Percentiles rank a stretch among this genome's conserved stretches.
Evolutionary conservation across 2,113 vertebrate genomes (phyloP).

Genomic region (Anguilla rostrata): DNA sequence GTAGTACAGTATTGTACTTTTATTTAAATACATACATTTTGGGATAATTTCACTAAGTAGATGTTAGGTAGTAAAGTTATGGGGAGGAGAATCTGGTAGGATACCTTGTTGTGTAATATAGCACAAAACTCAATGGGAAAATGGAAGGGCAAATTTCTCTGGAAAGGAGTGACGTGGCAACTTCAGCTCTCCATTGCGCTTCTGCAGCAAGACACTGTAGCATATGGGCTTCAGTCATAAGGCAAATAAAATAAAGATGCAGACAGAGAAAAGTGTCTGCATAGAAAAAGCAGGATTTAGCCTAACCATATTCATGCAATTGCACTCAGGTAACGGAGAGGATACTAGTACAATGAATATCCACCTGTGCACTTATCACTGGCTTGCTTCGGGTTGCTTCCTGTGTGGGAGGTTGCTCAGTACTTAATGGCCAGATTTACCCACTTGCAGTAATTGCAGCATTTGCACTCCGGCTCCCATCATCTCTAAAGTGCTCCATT

Average conservation of each 20-base stretch:
- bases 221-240: not conserved
- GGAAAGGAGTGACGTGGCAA: too few species aligned
- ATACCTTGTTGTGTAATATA: too few species aligned
- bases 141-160: too few species aligned
- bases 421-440: slow-evolving; percentile 69
- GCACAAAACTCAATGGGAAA: too few species aligned
- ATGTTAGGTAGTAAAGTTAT: too few species aligned
- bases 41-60: too few species aligned
- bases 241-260: not conserved
- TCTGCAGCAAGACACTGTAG: slow-evolving; percentile 41
- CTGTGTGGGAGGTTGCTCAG: slow-evolving; percentile 61
- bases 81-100: too few species aligned
- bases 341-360: not conserved
- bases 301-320: not conserved
- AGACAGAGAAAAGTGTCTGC: not conserved
- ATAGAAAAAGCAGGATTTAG: not conserved
- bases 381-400: slow-evolving; percentile 13
- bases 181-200: not conserved
- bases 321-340: not conserved
- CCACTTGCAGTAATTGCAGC: slow-evolving; percentile 68
- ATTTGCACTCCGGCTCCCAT: slow-evolving; percentile 62
- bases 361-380: not conserved
- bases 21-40: too few species aligned
- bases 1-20: too few species aligned
- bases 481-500: slow-evolving; percentile 63